Conservation (phyloP, 2,888 invertebrate species). For the Sminthurides aquaticus region DNA sequence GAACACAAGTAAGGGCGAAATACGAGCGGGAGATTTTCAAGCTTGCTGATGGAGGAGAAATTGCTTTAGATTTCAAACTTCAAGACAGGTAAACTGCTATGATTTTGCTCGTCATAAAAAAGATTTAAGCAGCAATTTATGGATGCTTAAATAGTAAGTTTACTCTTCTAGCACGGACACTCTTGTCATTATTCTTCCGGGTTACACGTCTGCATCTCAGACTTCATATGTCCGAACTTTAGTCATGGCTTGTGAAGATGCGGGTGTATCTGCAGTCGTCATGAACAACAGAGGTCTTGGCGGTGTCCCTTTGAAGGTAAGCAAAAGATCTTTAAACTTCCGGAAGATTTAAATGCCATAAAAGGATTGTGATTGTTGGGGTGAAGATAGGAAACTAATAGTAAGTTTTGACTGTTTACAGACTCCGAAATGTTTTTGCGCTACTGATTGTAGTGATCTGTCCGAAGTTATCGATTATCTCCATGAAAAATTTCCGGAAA, state of each 20-base stretch:
- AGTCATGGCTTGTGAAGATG: conserved; percentile 55
- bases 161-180: too few species aligned
- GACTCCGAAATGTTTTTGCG: conserved; percentile 57
- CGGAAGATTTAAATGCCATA: too few species aligned
- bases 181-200: conserved; percentile 63
- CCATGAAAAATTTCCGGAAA: conserved; percentile 52
- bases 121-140: too few species aligned
- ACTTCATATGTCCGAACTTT: conserved; percentile 73
- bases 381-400: too few species aligned
- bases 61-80: conserved; percentile 74
- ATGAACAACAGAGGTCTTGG: conserved; percentile 73
- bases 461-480: conserved; percentile 64
- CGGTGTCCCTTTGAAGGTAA: conserved; percentile 60
- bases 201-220: conserved; percentile 67
- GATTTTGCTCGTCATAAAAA: too few species aligned
- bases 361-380: too few species aligned
- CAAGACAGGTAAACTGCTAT: too few species aligned
- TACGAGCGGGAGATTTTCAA: conserved; percentile 13
- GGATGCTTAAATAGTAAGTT: too few species aligned
- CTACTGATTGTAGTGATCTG: conserved; percentile 71
- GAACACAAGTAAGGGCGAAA: background rate
- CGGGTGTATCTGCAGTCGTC: conserved; percentile 62
- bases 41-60: conserved; percentile 17
- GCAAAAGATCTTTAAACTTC: too few species aligned
- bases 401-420: too few species aligned